A percentile compares a stretch with the other conserved stretches of the same genome.
These are phyloP conservation scores for Orycteropus afer DNA, from an alignment of 2,113 vertebrate genomes.

Conservation along the genomic window DNA sequence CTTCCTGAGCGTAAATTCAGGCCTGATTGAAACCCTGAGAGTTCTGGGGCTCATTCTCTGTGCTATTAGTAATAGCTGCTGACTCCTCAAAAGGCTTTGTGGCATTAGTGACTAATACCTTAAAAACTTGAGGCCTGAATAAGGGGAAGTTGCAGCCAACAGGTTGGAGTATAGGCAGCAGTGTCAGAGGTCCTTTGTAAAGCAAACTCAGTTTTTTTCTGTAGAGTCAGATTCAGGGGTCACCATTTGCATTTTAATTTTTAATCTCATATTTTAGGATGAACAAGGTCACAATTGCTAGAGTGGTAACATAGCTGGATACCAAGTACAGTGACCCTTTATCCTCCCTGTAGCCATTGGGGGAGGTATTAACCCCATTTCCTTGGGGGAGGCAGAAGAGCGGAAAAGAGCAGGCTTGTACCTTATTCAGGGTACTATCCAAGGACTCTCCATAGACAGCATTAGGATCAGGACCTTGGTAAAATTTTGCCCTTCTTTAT, in stretches of 20 bases:
- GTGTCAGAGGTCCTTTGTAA: background rate
- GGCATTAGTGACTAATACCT: slow-evolving; percentile 69
- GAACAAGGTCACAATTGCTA: slow-evolving; percentile 59
- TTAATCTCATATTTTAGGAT: slow-evolving; percentile 61
- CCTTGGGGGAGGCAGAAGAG: background rate
- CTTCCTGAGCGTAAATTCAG: slow-evolving; percentile 18
- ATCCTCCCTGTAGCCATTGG: slow-evolving; percentile 67
- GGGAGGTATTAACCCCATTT: slow-evolving; percentile 71
- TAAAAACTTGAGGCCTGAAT: slow-evolving; percentile 59
- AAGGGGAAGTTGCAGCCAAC: slow-evolving; percentile 11
- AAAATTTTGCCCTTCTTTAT: slow-evolving; percentile 28
- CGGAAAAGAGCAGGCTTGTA: background rate
- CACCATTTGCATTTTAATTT: slow-evolving; percentile 30
- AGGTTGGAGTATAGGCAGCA: slow-evolving; percentile 19
- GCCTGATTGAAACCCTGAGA: background rate
- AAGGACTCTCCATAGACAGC: background rate
- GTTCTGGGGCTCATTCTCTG: slow-evolving; percentile 60
- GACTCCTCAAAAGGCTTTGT: slow-evolving; percentile 61
- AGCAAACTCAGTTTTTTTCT: background rate
- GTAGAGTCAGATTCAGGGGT: background rate
- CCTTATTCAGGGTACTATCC: slow-evolving; percentile 35
- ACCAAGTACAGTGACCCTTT: slow-evolving; percentile 70
- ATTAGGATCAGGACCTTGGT: background rate
- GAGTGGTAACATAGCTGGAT: slow-evolving; percentile 41
- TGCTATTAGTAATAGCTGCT: slow-evolving; percentile 59